A percentile compares a stretch with the other conserved stretches of the same genome.
phyloP scores from a whole-genome alignment of 2,888 invertebrate species.

The Lingula anatina region DNA sequence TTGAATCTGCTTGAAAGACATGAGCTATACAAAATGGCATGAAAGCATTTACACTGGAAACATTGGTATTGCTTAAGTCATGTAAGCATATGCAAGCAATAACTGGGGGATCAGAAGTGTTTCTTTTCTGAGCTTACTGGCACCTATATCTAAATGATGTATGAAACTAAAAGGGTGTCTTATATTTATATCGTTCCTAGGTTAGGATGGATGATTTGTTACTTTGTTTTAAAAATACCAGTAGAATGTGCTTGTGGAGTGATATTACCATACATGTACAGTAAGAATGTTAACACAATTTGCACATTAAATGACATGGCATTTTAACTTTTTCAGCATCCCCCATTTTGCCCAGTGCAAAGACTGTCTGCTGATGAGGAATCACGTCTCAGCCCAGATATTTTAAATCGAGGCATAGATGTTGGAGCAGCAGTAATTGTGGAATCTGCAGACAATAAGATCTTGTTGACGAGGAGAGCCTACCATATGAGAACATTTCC shows the following conservation, averaged over 20 bases:
- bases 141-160: too few species aligned
- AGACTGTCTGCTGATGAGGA: slow-evolving; percentile 14
- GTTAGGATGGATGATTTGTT: background rate
- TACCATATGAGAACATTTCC: slow-evolving; percentile 52
- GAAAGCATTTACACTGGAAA: too few species aligned
- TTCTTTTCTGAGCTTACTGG: too few species aligned
- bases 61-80: too few species aligned
- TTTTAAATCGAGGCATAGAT: slow-evolving; percentile 32
- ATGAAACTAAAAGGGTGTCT: too few species aligned
- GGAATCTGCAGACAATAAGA: slow-evolving; percentile 46
- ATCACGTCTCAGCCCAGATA: slow-evolving; percentile 20
- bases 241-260: background rate
- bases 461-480: slow-evolving; percentile 52
- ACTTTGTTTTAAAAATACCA: background rate
- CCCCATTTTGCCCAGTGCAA: slow-evolving; percentile 42
- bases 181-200: too few species aligned
- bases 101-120: too few species aligned
- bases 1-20: too few species aligned
- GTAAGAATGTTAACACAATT: background rate
- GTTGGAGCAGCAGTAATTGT: slow-evolving; percentile 50
- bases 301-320: background rate
- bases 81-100: too few species aligned
- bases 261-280: background rate
- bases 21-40: too few species aligned
- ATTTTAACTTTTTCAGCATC: slow-evolving; percentile 26